Base-by-base conservation (phyloP, 2,888 invertebrate species). In the Bhutanitis thaidina region DNA sequence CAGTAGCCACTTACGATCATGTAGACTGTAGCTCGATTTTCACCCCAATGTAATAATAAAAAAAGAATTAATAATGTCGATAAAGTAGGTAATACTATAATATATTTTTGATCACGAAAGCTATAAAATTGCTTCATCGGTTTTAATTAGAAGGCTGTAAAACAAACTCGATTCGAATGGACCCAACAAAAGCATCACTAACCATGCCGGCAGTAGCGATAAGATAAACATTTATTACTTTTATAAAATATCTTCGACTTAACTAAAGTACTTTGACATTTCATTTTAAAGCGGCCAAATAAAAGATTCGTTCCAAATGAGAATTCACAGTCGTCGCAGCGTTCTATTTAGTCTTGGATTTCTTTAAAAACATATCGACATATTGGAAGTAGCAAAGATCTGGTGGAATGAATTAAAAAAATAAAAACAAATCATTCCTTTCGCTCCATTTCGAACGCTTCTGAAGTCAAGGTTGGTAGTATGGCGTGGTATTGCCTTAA, bases 391-490 rank as follows among this genome's bases (percentile, higher is more conserved):
- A 20, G 16, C 36, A 49, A 37, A 43, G 32, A 38, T 37, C 30
- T 9, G 7, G 10, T 35, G 10, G 36, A 8, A 13, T 37, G 15
- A 10, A 51, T 41, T 46, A n/a, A 41, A 51, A 14, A 51, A 40
- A 29, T 30, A 36, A 46, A 46, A 35, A 50, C 25, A 29, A 40
- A 47, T 38, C 25, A 36, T 15, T 27, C 50, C 47, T 48, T 52
- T 54, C 50, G 41, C 49, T 54, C 48, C 35, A 49, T 46, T 57
- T 46, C 44, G 37, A 52, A 44, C 35, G 48, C 43, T 52, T 40
- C 40, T 44, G 49, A 44, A 55, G 50, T 51, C 53, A 58, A 56
- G 53, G 52, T 46, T 51, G 20, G 35, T 49, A 44, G 37, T 35
- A 13, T 34, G 30, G 47, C 35, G 44, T 36, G 41, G 20, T 30